Conservation (phyloP, 2,888 invertebrate genomes). For the Drosophila mercatorum region DNA sequence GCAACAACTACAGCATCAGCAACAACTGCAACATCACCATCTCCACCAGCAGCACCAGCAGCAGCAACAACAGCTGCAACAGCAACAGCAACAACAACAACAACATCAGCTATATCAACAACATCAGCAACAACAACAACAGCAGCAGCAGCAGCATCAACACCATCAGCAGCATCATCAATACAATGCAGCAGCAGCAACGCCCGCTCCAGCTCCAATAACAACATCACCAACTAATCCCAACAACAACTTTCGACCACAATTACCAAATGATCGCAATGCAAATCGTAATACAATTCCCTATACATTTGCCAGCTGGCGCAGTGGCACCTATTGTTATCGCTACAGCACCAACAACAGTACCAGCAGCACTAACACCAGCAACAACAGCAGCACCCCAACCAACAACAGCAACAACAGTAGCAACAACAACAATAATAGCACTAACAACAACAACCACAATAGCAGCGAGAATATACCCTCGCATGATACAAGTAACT, state of each 20-base stretch:
- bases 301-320: conserved; percentile 74
- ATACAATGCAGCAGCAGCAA: conserved; percentile 19
- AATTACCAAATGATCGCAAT: conserved; percentile 57
- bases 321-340: conserved; percentile 70
- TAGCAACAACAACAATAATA: conserved; percentile 35
- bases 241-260: conserved; percentile 54
- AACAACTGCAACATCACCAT: conserved; percentile 30
- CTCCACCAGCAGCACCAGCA: conserved; percentile 44
- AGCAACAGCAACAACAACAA: conserved; percentile 27
- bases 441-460: conserved; percentile 37
- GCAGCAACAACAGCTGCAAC: conserved; percentile 20
- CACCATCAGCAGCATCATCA: conserved; percentile 43
- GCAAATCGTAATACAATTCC: conserved; percentile 54
- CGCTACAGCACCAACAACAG: conserved; percentile 52
- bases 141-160: neutral
- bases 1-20: conserved; percentile 47
- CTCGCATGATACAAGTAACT: conserved; percentile 52
- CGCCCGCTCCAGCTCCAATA: conserved; percentile 24
- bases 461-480: conserved; percentile 32
- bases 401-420: conserved; percentile 19
- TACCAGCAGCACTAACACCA: conserved; percentile 27
- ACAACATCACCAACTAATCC: conserved; percentile 49
- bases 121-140: conserved; percentile 38
- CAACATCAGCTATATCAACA: conserved; percentile 39
- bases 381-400: conserved; percentile 22